A percentile compares a stretch with the other conserved stretches of the same genome.
Conservation (phyloP, 1,140 invertebrate genomes). For the Diprion similis region DNA sequence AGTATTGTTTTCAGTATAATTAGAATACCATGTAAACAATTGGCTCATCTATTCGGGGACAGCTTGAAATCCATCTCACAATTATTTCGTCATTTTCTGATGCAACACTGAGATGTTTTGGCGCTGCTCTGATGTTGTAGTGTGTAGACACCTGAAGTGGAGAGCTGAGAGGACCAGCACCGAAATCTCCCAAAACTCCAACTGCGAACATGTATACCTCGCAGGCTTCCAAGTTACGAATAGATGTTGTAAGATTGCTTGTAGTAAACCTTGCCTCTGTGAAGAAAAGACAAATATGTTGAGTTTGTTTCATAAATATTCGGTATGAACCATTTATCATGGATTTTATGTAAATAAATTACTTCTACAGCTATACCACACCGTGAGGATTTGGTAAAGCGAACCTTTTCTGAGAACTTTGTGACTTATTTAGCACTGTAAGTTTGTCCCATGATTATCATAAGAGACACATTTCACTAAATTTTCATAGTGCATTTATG, state of each 20-base stretch:
- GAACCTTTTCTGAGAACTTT: no score
- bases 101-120: conserved; percentile 62
- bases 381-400: no score
- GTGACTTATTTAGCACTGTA: no score
- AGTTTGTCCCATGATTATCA: no score
- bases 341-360: neutral
- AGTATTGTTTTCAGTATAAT: neutral
- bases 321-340: neutral
- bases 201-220: conserved; percentile 77
- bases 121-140: conserved; percentile 67
- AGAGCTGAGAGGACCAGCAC: conserved; percentile 69
- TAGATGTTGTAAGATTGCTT: conserved; percentile 63
- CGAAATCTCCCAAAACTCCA: conserved; percentile 69
- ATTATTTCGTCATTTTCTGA: conserved; percentile 58
- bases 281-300: conserved; percentile 37
- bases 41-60: conserved; percentile 59
- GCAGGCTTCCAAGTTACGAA: conserved; percentile 73
- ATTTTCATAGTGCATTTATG: neutral
- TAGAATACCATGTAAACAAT: conserved; percentile 67
- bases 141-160: conserved; percentile 67
- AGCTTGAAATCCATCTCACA: conserved; percentile 64
- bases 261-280: conserved; percentile 66
- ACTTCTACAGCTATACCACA: neutral
- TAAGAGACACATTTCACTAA: neutral
- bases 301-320: neutral